Conservation (phyloP, 2,888 invertebrate species). For the Mechanitis mazaeus region DNA sequence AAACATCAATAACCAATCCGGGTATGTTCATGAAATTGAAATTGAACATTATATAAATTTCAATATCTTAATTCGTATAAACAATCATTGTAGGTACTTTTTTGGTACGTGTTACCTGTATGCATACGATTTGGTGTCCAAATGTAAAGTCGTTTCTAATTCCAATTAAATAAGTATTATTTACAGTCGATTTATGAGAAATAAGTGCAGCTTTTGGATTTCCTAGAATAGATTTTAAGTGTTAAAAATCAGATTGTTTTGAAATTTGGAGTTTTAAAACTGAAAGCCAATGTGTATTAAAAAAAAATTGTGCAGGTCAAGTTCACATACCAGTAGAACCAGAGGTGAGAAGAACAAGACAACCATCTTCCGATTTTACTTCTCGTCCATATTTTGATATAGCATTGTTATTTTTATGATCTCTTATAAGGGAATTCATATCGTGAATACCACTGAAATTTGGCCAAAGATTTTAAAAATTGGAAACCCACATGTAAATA, state of each 20-base stretch:
- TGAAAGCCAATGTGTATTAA: background rate
- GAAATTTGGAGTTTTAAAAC: too few relatives aligned
- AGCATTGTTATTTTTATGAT: slow-evolving; percentile 40
- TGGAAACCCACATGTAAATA: too few relatives aligned
- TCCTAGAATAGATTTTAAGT: slow-evolving; percentile 52
- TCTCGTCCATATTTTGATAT: slow-evolving; percentile 63
- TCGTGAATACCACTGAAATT: slow-evolving; percentile 51
- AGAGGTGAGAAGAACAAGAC: slow-evolving; percentile 90
- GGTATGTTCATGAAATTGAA: too few relatives aligned
- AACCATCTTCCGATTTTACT: slow-evolving; percentile 82
- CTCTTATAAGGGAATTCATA: slow-evolving; percentile 44
- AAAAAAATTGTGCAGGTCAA: background rate
- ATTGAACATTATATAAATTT: too few relatives aligned
- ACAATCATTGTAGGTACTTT: too few relatives aligned
- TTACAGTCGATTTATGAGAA: slow-evolving; percentile 85
- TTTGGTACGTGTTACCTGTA: slow-evolving; percentile 64
- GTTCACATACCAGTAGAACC: slow-evolving; percentile 59
- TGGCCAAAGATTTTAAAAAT: too few relatives aligned
- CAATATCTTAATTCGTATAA: too few relatives aligned
- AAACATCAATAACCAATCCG: too few relatives aligned
- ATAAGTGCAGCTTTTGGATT: slow-evolving; percentile 86
- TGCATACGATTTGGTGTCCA: slow-evolving; percentile 73
- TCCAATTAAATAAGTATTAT: slow-evolving; percentile 84
- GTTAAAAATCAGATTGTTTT: too few relatives aligned
- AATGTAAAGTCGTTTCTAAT: slow-evolving; percentile 63